These are phyloP conservation scores for Phylloscopus trochilus DNA, from an alignment of 2,113 vertebrate species.

Conservation along the genomic window DNA sequence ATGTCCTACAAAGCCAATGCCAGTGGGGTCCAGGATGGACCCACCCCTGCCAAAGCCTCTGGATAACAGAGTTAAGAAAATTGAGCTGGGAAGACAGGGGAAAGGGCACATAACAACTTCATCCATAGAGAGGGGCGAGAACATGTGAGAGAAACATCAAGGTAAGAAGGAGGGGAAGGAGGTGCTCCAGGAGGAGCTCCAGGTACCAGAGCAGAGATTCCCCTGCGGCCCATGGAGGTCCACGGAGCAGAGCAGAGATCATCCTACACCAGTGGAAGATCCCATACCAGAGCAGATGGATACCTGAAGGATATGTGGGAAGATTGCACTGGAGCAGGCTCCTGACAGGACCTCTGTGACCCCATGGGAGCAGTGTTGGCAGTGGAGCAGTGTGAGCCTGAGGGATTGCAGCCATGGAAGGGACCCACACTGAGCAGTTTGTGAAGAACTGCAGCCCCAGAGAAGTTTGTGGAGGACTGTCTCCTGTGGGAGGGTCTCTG, in stretches of 20 bases:
- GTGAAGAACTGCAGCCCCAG: not conserved
- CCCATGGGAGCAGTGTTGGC: too few species aligned
- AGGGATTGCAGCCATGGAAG: too few species aligned
- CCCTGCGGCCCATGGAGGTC: not conserved
- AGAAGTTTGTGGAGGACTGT: not conserved
- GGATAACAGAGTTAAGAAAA: not conserved
- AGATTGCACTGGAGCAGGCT: not conserved
- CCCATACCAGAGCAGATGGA: accelerated
- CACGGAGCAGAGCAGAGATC: not conserved
- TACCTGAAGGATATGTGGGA: not conserved
- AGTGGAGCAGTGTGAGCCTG: not conserved
- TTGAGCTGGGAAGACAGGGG: accelerated
- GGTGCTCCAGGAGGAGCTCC: not conserved
- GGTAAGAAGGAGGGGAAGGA: not conserved
- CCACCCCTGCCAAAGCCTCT: not conserved
- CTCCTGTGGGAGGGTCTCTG: not conserved
- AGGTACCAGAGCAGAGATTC: not conserved
- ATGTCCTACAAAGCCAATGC: not conserved
- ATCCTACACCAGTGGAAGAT: not conserved
- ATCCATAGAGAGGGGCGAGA: not conserved
- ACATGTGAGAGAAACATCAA: not conserved
- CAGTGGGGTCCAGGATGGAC: not conserved
- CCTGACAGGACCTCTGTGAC: not conserved
- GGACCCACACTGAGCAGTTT: not conserved
- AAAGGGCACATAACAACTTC: not conserved